Evolutionary conservation across 2,113 vertebrate species (phyloP), one percentile per base, ranked within the genome.

Genomic region (Rhinolophus sinicus): DNA sequence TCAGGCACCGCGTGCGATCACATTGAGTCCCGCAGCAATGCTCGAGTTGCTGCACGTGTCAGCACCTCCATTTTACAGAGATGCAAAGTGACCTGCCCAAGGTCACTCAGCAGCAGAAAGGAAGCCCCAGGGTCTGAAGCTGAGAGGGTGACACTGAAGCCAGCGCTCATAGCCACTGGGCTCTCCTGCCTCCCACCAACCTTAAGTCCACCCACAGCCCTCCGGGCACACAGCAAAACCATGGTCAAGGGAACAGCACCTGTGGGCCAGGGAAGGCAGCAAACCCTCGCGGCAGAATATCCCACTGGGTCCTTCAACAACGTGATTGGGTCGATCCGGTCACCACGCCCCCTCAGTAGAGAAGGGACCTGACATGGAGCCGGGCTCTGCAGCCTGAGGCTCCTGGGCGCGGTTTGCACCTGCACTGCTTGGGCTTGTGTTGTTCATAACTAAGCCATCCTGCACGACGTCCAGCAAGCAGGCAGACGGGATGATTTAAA

Each of bases 181-280:
- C 5, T 19, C 26, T 22, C 73, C 75, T n/a, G 75, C 64, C 30
- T 47, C 38, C 4, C 0, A 2, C 54, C n/a, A 73, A 1, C 50
- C 2, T 1, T n/a, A 12, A 13, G 21, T 40, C 64, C 22, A 11
- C 12, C 26, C 21, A 2, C 38, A 8, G 2, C 9, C 15, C 47
- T 18, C 24, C 1, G 3, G 26, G 26, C 5, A 40, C 8, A 0
- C 3, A 0, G 10, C 21, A 16, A 8, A 65, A 12, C 54, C 38
- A 5, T 8, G 3, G 0, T 30, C 3, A 5, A 3, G 24, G 56
- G 28, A 54, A 24, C 9, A 1, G 6, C 13, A 8, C 0, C 0
- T 3, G 21, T 11, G 60, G 8, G 6, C 89, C 76, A 19, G 38
- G 47, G 15, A 1, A 0, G 1, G 28, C 15, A 4, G 11, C 58